phyloP scores from a whole-genome alignment of 1,140 invertebrate genomes.

The Belonocnema kinseyi region DNA sequence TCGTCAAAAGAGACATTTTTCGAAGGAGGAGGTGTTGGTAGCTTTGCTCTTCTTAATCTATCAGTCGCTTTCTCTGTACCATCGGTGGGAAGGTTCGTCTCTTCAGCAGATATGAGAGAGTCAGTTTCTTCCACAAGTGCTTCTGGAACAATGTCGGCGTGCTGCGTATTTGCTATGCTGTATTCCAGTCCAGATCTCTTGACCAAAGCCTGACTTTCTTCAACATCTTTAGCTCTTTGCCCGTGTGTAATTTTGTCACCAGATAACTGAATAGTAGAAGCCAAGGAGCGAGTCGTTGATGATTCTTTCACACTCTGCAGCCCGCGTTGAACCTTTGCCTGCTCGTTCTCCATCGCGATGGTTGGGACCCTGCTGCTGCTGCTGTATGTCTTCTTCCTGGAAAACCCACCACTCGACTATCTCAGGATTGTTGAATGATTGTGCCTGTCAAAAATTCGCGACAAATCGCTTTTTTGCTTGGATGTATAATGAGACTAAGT shows the following conservation, averaged over 20 bases:
- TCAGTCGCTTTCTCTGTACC: constrained; percentile 42
- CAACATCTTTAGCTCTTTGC: too few relatives aligned
- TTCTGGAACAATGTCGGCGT: constrained; percentile 56
- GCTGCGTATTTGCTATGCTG: not conserved
- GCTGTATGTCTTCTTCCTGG: constrained; percentile 70
- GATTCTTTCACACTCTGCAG: constrained; percentile 21
- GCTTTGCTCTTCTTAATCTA: constrained; percentile 54
- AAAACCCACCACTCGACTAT: constrained; percentile 61
- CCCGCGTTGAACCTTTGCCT: constrained; percentile 33
- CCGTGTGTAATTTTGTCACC: too few relatives aligned
- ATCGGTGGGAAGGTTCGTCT: constrained; percentile 55
- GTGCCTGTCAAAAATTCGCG: constrained; percentile 41
- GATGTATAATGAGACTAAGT: constrained; percentile 1
- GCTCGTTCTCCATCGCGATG: constrained; percentile 34
- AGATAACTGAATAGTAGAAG: too few relatives aligned
- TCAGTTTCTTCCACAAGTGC: constrained; percentile 64
- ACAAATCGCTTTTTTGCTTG: constrained; percentile 21
- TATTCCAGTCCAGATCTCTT: not conserved
- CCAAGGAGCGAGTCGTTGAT: too few relatives aligned
- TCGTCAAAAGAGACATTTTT: constrained; percentile 75
- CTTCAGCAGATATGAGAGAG: constrained; percentile 61
- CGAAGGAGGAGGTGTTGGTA: constrained; percentile 69
- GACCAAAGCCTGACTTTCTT: too few relatives aligned
- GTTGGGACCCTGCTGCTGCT: constrained; percentile 59
- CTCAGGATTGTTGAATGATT: constrained; percentile 57